Conservation (phyloP, 2,113 vertebrate species). For the Nipponia nippon region DNA sequence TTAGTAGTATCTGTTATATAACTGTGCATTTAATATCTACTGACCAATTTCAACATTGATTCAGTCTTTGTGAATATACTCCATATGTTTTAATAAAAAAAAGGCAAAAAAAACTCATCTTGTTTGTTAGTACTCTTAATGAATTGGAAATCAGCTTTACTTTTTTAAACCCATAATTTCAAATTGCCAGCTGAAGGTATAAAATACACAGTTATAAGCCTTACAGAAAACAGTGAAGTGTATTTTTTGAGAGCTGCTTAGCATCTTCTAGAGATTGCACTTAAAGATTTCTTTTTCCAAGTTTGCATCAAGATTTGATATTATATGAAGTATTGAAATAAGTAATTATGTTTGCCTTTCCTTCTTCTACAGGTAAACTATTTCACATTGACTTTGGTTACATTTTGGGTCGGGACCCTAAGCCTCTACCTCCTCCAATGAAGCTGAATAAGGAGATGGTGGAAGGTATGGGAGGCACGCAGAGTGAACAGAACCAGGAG, state of each 20-base stretch:
- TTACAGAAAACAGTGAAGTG: neutral
- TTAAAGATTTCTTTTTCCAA: neutral
- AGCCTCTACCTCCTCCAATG: conserved; percentile 96
- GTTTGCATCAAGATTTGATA: neutral
- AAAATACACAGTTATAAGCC: fast-evolving
- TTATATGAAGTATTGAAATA: neutral
- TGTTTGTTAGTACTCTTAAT: neutral
- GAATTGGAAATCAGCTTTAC: neutral
- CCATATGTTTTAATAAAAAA: neutral
- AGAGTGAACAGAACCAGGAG: conserved; percentile 98
- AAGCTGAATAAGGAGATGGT: conserved; percentile 99
- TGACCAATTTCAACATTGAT: neutral
- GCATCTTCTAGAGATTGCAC: neutral
- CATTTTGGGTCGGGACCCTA: conserved; percentile 96
- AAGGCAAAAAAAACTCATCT: neutral
- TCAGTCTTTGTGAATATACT: neutral
- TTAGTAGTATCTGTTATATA: neutral
- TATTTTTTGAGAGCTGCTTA: neutral
- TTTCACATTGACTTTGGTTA: conserved; percentile 99
- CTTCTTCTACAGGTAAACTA: conserved; percentile 82
- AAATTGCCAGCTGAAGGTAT: neutral
- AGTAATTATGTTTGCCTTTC: neutral
- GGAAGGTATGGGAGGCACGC: conserved; percentile 97
- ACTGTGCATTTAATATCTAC: neutral
- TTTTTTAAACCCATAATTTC: neutral